Conservation (phyloP, 2,113 vertebrate species). For the Corythornis vintsioides region DNA sequence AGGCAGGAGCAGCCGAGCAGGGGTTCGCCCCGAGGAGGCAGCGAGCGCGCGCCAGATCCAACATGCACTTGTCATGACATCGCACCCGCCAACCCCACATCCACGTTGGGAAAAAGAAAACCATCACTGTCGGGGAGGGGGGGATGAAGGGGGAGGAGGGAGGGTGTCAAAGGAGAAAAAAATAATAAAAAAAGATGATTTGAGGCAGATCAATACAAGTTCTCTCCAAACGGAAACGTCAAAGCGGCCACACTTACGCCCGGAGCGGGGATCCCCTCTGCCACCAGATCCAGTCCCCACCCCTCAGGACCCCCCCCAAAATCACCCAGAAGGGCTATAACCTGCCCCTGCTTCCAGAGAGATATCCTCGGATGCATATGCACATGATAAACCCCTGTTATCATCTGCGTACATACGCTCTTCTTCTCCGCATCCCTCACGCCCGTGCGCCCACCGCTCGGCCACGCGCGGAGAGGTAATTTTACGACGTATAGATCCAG, state of each 20-base stretch:
- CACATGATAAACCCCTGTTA: not conserved
- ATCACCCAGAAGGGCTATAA: not conserved
- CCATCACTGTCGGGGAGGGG: no score
- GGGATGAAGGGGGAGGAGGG: no score
- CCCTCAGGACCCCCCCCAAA: not conserved
- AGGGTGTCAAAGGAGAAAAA: no score
- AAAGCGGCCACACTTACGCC: accelerated
- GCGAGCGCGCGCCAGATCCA: no score
- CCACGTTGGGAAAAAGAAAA: no score
- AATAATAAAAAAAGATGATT: not conserved
- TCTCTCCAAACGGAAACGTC: not conserved
- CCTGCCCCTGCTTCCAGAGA: accelerated
- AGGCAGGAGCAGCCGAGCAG: no score
- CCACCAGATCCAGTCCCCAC: not conserved
- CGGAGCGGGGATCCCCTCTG: accelerated
- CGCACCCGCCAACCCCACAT: no score
- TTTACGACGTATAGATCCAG: not conserved
- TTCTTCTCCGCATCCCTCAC: not conserved
- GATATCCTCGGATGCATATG: not conserved
- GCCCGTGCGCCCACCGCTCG: not conserved
- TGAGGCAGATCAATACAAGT: not conserved
- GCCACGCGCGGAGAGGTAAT: accelerated
- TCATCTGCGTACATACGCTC: not conserved
- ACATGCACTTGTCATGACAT: no score
- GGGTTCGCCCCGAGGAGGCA: no score